Base-by-base conservation (phyloP, 2,888 invertebrate genomes). In the Candidula unifasciata region DNA sequence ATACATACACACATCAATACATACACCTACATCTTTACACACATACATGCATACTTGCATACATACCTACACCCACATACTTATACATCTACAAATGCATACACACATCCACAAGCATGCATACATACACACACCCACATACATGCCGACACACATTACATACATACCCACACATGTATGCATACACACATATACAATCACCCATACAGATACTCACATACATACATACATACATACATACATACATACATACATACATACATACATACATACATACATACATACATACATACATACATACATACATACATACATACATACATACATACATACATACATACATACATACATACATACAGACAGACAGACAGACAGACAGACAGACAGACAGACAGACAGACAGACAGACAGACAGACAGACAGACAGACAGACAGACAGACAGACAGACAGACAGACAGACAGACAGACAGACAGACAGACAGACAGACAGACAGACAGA, bases 151-250 rank as follows among this genome's bases (percentile, higher is more conserved):
- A 60, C 18, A 60, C 60, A 60, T 60, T n/a, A 60, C 60, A 60
- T 60, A 60, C 60, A 60, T 60, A 60, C 60, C n/a, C n/a, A 60
- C 18, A 60, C 60, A 60, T 60, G 18, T 18, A 60, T 60, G 18
- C 60, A 60, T 60, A 60, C 60, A 60, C 18, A 60, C 60, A 60
- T 60, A 60, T 18, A 60, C 18, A 60, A 5, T 10, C 18, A 60
- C 60, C 5, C 18, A 60, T 18, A 60, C 18, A 60, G 8, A 60
- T 60, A 60, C 60, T 10, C 18, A 60, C 60, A 60, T 60, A 60
- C 60, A 60, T 60, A 60, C 60, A 60, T 60, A 60, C 60, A 60
- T 60, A 60, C 60, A 60, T 60, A 60, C 60, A 60, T 60, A 60
- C 60, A 60, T 60, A 60, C 60, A 60, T 60, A 60, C 60, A 60